A percentile compares a stretch with the other conserved stretches of the same genome.
Conservation (phyloP, 1,140 invertebrate species). For the Hyles euphorbiae region DNA sequence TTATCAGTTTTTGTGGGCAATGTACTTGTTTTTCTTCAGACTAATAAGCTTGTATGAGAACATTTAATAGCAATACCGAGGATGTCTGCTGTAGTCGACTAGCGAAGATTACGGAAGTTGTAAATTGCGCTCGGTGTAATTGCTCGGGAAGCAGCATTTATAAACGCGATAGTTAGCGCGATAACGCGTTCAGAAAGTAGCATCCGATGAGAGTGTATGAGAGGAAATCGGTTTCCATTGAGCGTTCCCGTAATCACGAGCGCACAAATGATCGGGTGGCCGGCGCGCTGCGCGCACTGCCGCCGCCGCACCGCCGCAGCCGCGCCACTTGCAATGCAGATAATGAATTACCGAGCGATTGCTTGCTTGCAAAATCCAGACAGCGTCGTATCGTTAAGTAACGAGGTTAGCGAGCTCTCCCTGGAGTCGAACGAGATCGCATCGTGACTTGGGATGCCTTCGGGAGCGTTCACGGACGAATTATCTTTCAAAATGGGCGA, state of each 20-base stretch:
- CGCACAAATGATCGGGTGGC: conserved; percentile 51
- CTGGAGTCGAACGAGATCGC: conserved; percentile 28
- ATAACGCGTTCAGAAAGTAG: conserved; percentile 35
- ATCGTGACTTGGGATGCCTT: conserved; percentile 50
- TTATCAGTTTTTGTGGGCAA: too few species aligned
- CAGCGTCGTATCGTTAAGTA: conserved; percentile 47
- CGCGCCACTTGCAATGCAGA: conserved; percentile 33
- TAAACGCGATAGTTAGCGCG: conserved; percentile 27
- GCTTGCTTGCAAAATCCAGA: conserved; percentile 62
- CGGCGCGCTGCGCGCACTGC: not conserved
- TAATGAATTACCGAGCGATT: conserved; percentile 59
- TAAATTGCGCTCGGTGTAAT: conserved; percentile 21
- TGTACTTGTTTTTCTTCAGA: too few species aligned
- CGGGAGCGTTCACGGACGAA: conserved; percentile 49
- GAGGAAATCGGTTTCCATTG: conserved; percentile 48
- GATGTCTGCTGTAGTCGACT: conserved; percentile 7
- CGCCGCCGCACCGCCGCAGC: conserved; percentile 13
- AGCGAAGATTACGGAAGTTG: conserved; percentile 18
- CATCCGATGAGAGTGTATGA: conserved; percentile 41
- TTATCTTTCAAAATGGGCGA: conserved; percentile 54
- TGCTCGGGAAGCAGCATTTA: conserved; percentile 19
- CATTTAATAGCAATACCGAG: too few species aligned
- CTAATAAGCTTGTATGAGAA: too few species aligned
- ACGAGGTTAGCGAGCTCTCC: conserved; percentile 51
- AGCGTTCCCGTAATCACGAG: conserved; percentile 52